Base-by-base conservation (phyloP, 2,113 vertebrate genomes). In the Melanerpes aurifrons region DNA sequence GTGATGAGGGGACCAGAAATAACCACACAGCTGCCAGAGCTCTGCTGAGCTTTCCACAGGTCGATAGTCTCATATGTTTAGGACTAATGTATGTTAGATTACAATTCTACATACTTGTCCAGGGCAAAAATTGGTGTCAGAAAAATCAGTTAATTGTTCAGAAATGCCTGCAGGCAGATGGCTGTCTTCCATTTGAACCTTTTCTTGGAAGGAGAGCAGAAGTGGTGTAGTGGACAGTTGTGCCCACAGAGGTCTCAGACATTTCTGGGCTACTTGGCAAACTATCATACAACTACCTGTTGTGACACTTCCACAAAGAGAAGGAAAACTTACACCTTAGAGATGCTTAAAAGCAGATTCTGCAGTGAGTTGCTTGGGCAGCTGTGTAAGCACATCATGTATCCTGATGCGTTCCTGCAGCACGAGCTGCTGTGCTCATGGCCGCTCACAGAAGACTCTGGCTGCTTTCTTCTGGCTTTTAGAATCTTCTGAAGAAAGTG, bases 111-210 rank as follows among this genome's bases (percentile, higher is more conserved):
- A 89, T 96, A 95, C 75, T 94, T 92, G 61, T 95, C 95, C 92
- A 93, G 92, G 72, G 91, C 92, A 74, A 81, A 87, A 92, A 95
- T 77, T 90, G 94, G 92, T 93, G 75, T 84, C 31, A 62, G 94
- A 94, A 96, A 87, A 96, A 96, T 92, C 91, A 82, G 61, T 85
- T 75, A 68, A 91, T 95, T 95, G 96, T 96, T 96, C 40, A 6
- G 1, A 61, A 86, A 50, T 9, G 94, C 83, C 95, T 93, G 86
- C 94, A 73, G 93, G 93, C 94, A 89, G 94, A 68, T 63, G 87
- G 89, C 94, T 91, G 87, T 68, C 82, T 89, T 91, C 78, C 78
- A 82, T 53, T 80, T 94, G 89, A 96, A 87, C 82, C 85, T 96
- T 79, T 94, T 74, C 83, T 32, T 48, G 1, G 32, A 43, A 76